Percentiles rank a stretch among this genome's conserved stretches.
These are phyloP conservation scores for Manis javanica DNA, from an alignment of 2,797 vertebrate genomes.

Conservation along the genomic window DNA sequence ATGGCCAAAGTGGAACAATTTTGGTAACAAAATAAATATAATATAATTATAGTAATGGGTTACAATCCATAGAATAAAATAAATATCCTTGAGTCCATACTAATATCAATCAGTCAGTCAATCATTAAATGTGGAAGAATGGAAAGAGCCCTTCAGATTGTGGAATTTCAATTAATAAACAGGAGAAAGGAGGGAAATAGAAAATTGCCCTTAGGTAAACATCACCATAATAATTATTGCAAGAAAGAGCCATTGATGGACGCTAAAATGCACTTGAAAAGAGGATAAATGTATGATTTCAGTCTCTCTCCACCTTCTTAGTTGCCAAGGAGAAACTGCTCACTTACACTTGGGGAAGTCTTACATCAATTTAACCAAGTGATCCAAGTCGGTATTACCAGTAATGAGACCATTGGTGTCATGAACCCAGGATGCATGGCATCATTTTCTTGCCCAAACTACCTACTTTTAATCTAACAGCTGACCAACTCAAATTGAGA, in stretches of 20 bases:
- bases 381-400: background rate
- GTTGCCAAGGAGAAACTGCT: background rate
- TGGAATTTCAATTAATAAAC: background rate
- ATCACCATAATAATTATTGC: background rate
- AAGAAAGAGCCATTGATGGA: background rate
- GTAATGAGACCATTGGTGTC: background rate
- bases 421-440: background rate
- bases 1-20: background rate
- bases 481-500: background rate
- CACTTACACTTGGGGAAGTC: background rate
- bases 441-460: background rate
- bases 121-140: background rate
- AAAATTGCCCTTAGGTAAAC: constrained; percentile 10
- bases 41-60: background rate
- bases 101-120: background rate
- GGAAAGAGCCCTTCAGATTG: background rate
- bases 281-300: background rate
- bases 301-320: background rate
- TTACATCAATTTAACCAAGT: background rate
- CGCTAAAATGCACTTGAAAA: background rate
- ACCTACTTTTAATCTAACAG: background rate
- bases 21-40: constrained; percentile 25
- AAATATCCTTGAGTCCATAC: background rate
- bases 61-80: background rate
- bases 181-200: background rate